These are phyloP conservation scores for Sebastiscus tertius DNA, from an alignment of 2,797 vertebrate genomes.

Conservation along the genomic window DNA sequence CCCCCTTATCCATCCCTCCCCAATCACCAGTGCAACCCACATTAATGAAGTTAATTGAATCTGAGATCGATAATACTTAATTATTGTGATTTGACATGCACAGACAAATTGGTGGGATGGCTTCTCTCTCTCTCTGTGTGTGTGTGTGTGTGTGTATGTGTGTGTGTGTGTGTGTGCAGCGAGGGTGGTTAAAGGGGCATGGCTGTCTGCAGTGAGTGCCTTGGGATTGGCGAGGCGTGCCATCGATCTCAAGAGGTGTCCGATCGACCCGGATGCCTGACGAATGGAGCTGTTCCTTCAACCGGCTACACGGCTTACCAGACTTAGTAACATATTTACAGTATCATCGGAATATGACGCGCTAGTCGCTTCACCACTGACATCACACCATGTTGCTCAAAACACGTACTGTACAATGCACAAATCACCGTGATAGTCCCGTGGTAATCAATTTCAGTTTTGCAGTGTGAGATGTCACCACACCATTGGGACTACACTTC, in stretches of 20 bases:
- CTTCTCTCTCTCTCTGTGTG: slow-evolving; percentile 25
- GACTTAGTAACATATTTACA: slow-evolving; percentile 81
- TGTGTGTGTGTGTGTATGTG: slow-evolving; percentile 42
- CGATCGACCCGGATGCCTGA: slow-evolving; percentile 91
- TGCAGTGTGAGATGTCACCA: not conserved
- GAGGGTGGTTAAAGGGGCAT: slow-evolving; percentile 81
- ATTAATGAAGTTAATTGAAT: slow-evolving; percentile 99
- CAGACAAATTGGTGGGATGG: slow-evolving; percentile 93
- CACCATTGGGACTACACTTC: not conserved
- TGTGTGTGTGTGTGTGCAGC: slow-evolving; percentile 62
- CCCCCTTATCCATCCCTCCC: slow-evolving; percentile 47
- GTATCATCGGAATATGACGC: slow-evolving; percentile 63
- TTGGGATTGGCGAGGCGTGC: slow-evolving; percentile 85
- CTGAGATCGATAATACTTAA: slow-evolving; percentile 99
- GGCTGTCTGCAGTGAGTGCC: slow-evolving; percentile 62
- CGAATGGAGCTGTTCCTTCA: slow-evolving; percentile 87
- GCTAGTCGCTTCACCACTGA: not conserved
- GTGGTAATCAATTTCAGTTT: not conserved
- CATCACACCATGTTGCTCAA: not conserved
- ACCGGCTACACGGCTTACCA: slow-evolving; percentile 85
- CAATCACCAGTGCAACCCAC: slow-evolving; percentile 86
- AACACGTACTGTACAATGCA: not conserved
- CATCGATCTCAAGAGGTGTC: slow-evolving; percentile 90
- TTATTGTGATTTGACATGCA: slow-evolving; percentile 99
- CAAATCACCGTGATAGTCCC: not conserved